Evolutionary conservation across 23 tunicate genomes (phyloP).

Genomic region (Botrylloides violaceus): DNA sequence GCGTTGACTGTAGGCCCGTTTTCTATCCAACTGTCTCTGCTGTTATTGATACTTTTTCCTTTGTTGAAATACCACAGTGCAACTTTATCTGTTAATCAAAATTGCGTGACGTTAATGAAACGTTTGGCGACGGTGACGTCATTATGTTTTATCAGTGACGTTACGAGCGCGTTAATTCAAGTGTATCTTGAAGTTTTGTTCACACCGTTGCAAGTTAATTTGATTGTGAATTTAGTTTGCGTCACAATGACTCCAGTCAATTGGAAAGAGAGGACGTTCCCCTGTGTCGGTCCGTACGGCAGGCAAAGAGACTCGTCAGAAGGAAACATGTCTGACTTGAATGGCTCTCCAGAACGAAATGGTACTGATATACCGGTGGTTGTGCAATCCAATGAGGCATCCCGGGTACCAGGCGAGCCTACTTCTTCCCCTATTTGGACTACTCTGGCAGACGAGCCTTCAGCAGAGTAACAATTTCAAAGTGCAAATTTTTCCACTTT

Average conservation of each 20-base stretch:
- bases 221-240: background rate
- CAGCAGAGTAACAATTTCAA: no score
- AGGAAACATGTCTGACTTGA: no score
- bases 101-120: background rate
- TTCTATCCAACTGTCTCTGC: background rate
- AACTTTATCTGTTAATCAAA: background rate
- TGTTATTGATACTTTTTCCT: background rate
- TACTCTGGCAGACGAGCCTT: no score
- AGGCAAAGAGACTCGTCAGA: no score
- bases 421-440: no score
- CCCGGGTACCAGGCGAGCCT: no score
- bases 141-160: background rate
- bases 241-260: background rate
- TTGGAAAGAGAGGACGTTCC: background rate
- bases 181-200: background rate
- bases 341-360: no score
- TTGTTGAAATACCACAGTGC: background rate
- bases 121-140: background rate
- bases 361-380: no score
- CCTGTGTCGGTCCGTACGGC: no score
- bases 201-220: background rate
- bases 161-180: background rate
- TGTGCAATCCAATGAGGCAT: no score
- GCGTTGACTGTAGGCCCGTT: background rate
- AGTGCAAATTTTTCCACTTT: no score